Evolutionary conservation across 2,888 invertebrate genomes (phyloP), one percentile per base, ranked within the genome.

Genomic region (Macaria liturata): DNA sequence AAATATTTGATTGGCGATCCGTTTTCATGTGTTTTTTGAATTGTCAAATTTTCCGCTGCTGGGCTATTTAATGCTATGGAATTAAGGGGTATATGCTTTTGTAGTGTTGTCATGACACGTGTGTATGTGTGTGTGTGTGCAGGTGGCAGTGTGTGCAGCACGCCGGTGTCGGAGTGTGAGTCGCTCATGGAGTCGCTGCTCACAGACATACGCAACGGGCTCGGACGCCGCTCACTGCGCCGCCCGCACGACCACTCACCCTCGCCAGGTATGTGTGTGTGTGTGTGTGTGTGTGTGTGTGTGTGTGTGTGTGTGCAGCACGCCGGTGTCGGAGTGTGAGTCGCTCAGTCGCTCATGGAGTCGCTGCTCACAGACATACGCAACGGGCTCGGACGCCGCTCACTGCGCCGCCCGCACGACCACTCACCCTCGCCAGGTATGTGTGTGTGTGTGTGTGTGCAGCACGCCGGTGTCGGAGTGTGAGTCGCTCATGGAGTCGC

Each of bases 101-200:
- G 20, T 20, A 1, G 20, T 20, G 20, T 20, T 20, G 20, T 20
- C 20, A 20, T 20, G 20, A 20, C 20, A 20, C 20, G 20, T 20
- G 2, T 37, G 34, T 34, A 34, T 37, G 20, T 20, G 20, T 37
- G 34, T 3, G 34, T 37, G 34, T 37, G 34, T 37, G 4, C 34
- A 37, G 86, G 92, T 72, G 94, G 94, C 76, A 94, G 68, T 44
- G 49, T 95, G 69, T 94, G 94, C 68, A 95, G 95, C 58, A 95
- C 95, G 0, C 95, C 95, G 1, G 95, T 94, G 44, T 95, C 95
- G 0, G 97, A 97, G 67, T 94, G 94, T 69, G 95, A 95, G 69
- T 93, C 94, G 48, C 84, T 95, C 32, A 94, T 96, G 84, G 97
- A 97, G 76, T 95, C 95, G n/a, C 92, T 96, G 9, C 92, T 96